Conservation (phyloP, 2,113 vertebrate species). For the Anoura caudifer region DNA sequence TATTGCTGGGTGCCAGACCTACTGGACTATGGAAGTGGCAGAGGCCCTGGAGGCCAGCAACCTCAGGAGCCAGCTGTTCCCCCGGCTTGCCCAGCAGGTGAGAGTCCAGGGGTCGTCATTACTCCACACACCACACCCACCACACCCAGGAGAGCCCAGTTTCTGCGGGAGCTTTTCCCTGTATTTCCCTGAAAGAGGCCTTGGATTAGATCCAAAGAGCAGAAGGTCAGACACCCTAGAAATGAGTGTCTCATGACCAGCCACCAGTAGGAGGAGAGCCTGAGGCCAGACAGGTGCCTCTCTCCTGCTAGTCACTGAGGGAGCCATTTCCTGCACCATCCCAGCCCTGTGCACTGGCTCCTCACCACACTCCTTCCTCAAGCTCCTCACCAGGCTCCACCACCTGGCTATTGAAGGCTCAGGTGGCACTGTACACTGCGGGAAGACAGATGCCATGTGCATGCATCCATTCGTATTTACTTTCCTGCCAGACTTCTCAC, state of each 20-base stretch:
- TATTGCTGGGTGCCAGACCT: constrained; percentile 94
- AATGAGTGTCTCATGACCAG: neutral
- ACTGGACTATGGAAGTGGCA: constrained; percentile 92
- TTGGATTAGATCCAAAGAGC: neutral
- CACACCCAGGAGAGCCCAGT: neutral
- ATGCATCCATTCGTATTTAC: neutral
- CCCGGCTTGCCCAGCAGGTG: constrained; percentile 89
- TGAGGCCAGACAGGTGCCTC: neutral
- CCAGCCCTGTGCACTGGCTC: neutral
- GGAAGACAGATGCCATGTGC: neutral
- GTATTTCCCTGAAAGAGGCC: neutral
- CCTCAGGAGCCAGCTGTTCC: constrained; percentile 83
- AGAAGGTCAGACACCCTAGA: neutral
- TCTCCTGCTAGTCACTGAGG: neutral
- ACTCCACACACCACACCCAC: too few species aligned
- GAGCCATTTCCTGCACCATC: neutral
- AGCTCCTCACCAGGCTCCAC: neutral
- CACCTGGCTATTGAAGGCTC: neutral
- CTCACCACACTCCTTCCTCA: neutral
- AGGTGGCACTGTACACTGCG: fast-evolving
- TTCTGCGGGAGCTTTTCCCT: neutral
- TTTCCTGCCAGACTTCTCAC: neutral
- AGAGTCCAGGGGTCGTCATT: neutral
- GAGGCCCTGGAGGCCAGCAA: constrained; percentile 86
- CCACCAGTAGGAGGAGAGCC: neutral